Percentiles rank a stretch among this genome's conserved stretches.
Evolutionary conservation across 2,888 invertebrate species (phyloP).

Genomic region (Nysson spinosus): DNA sequence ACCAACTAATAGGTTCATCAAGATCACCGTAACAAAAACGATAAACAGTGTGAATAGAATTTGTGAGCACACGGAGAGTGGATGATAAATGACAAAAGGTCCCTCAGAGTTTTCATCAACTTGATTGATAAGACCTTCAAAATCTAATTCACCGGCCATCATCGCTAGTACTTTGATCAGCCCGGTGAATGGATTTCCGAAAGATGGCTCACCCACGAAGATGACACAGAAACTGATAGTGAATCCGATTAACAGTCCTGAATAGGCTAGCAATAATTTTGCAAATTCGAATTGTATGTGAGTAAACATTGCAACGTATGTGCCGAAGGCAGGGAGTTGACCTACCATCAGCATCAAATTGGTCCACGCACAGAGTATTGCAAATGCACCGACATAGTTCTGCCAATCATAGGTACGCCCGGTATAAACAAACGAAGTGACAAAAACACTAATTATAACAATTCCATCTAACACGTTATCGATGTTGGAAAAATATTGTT

Average conservation of each 20-base stretch:
- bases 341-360: constrained; percentile 78
- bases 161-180: constrained; percentile 75
- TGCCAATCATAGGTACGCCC: constrained; percentile 74
- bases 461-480: constrained; percentile 75
- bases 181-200: constrained; percentile 74
- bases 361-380: constrained; percentile 77
- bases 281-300: constrained; percentile 77
- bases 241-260: constrained; percentile 76
- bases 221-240: constrained; percentile 77
- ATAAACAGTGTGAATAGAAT: constrained; percentile 75
- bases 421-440: constrained; percentile 73
- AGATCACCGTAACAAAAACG: constrained; percentile 75
- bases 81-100: constrained; percentile 71
- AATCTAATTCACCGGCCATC: constrained; percentile 77
- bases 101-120: constrained; percentile 62
- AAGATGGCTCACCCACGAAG: constrained; percentile 73
- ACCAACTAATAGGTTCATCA: constrained; percentile 77
- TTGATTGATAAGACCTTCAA: constrained; percentile 72
- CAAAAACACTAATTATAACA: constrained; percentile 72
- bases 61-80: constrained; percentile 73
- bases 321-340: constrained; percentile 77
- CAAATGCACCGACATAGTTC: constrained; percentile 76
- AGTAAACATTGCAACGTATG: constrained; percentile 78
- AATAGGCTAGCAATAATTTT: constrained; percentile 75
- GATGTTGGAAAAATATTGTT: constrained; percentile 74